Conservation (phyloP, 2,113 vertebrate species). For the Phyllostomus hastatus region DNA sequence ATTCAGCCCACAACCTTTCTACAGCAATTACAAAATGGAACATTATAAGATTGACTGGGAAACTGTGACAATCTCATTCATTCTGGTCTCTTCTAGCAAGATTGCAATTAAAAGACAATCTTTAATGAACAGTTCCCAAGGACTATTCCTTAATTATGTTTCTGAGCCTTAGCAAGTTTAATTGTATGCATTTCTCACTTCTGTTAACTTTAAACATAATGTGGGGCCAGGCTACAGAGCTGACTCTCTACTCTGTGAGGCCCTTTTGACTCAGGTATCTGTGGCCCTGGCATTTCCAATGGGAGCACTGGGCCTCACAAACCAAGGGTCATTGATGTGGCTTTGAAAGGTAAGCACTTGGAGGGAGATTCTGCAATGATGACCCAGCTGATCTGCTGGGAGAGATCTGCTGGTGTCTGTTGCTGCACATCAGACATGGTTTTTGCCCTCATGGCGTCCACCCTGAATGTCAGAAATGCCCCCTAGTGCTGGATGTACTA, state of each 20-base stretch:
- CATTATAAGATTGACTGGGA: neutral
- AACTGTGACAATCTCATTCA: neutral
- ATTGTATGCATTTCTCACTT: neutral
- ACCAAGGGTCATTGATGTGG: accelerated
- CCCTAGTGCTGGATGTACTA: neutral
- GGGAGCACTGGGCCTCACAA: accelerated
- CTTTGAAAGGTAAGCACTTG: neutral
- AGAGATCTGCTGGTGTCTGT: neutral
- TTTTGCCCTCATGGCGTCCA: accelerated
- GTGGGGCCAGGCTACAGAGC: neutral
- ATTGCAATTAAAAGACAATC: slow-evolving; percentile 14
- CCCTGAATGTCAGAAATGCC: accelerated
- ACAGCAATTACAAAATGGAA: accelerated
- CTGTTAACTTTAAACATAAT: neutral
- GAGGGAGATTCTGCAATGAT: neutral
- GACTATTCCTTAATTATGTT: neutral
- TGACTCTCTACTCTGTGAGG: accelerated
- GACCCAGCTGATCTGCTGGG: no score
- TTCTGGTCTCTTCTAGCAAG: slow-evolving; percentile 1
- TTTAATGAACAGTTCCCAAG: neutral
- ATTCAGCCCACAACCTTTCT: neutral
- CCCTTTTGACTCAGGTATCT: accelerated
- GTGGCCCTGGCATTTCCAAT: accelerated
- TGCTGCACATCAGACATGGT: accelerated
- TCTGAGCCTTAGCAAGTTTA: neutral